Percentiles rank a stretch among this genome's conserved stretches.
These are phyloP conservation scores for Lepilemur septentrionalis DNA, from an alignment of 2,797 vertebrate species.

Conservation along the genomic window DNA sequence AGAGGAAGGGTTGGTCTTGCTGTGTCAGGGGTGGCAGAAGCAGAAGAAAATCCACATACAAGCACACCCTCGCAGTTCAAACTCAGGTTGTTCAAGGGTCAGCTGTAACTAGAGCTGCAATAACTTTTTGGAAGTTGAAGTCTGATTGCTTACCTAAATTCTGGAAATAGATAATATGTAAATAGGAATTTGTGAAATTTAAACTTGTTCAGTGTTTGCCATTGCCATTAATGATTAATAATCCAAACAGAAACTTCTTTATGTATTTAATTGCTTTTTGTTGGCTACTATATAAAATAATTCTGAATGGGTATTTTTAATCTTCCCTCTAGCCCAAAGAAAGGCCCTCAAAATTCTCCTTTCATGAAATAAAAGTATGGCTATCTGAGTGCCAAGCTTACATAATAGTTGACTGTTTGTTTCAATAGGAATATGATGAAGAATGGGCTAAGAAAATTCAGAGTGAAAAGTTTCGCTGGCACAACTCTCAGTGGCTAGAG, in stretches of 20 bases:
- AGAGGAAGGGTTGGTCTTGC: not conserved
- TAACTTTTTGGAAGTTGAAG: not conserved
- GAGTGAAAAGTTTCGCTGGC: slow-evolving; percentile 94
- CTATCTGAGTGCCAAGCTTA: not conserved
- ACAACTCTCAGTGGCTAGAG: slow-evolving; percentile 96
- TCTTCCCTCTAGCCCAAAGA: not conserved
- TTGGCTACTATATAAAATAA: not conserved
- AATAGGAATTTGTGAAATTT: not conserved
- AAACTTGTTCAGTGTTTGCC: not conserved
- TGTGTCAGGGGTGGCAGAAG: not conserved
- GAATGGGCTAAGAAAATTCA: slow-evolving; percentile 95
- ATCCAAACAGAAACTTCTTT: not conserved
- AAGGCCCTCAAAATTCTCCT: not conserved
- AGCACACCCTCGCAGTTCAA: not conserved
- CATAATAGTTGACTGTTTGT: not conserved
- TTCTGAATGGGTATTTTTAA: slow-evolving; percentile 23
- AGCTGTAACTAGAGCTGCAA: not conserved
- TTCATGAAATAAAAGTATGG: not conserved
- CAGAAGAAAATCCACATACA: not conserved
- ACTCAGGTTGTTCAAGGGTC: not conserved
- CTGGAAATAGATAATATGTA: not conserved
- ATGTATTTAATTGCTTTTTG: not conserved
- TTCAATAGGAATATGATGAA: slow-evolving; percentile 91
- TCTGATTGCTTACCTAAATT: not conserved
- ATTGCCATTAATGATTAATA: not conserved